Evolutionary conservation across 2,113 vertebrate genomes (phyloP), one percentile per base, ranked within the genome.

Genomic region (Pelusios castaneus): DNA sequence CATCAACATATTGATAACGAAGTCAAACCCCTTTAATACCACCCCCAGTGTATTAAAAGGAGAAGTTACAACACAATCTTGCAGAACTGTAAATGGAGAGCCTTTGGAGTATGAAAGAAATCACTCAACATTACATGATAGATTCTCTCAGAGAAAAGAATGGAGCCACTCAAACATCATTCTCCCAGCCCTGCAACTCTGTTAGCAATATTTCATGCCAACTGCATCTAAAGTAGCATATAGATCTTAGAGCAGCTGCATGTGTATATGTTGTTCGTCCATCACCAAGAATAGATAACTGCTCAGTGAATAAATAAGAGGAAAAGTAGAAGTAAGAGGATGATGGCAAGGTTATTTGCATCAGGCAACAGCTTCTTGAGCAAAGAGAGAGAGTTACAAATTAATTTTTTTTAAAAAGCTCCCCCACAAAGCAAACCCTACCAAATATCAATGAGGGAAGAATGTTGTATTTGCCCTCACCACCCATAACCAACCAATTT

Each of bases 11-110:
- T 6, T 76, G 79, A 81, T 14, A 16, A 16, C 12, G 90, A 91
- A 85, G 55, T 27, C 38, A 89, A 55, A 92, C 82, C 25, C 8
- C 41, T 95, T 89, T 60, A 87, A 49, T 12, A 85, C 34, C 14
- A 45, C 93, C 86, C 87, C 41, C 27, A 45, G 41, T 58, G 29
- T 24, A 1, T 55, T 80, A 38, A 10, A 34, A 89, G 76, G 49
- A 90, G 91, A 54, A 51, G 5, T 34, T 14, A 63, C 31, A 63
- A 67, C 60, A 67, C 16, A 67, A 67, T n/a, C 34, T 67, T 67
- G 34, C 60, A 67, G 34, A 67, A 67, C 17, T 19, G 14, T n/a
- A 67, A 67, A 2, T 2, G 83, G 94, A 34, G 11, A 47, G 9
- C 89, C 34, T 16, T 16, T 81, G 4, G 29, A 34, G 90, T 29